Percentiles rank a stretch among this genome's conserved stretches.
phyloP scores from a whole-genome alignment of 1,140 invertebrate genomes.

The Drosophila neocordata region DNA sequence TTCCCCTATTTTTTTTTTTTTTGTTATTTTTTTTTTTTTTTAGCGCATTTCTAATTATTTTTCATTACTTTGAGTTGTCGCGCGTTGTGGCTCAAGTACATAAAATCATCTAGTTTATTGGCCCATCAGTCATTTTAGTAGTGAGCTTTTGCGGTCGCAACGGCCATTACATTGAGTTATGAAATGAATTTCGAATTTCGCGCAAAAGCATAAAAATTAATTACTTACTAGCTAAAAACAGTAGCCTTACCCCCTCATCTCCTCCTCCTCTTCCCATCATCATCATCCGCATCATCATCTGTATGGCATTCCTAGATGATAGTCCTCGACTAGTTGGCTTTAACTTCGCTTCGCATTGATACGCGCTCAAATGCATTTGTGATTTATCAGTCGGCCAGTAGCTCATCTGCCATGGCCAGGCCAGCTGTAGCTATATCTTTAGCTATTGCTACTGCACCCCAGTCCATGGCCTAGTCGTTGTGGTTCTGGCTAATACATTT shows the following conservation, averaged over 20 bases:
- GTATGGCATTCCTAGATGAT: constrained; percentile 3
- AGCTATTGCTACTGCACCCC: constrained; percentile 19
- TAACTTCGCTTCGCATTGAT: constrained; percentile 60
- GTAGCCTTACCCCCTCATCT: constrained; percentile 19
- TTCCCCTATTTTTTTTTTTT: too few species aligned
- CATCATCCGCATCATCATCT: too few species aligned
- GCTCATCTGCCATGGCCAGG: constrained; percentile 60
- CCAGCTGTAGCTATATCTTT: constrained; percentile 27
- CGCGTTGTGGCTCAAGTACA: constrained; percentile 56
- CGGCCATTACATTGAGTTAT: constrained; percentile 77
- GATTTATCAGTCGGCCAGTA: constrained; percentile 75
- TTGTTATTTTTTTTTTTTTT: too few species aligned
- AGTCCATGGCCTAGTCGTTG: constrained; percentile 28
- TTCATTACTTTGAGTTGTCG: constrained; percentile 76
- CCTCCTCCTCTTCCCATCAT: not conserved
- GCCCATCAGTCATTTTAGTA: constrained; percentile 71
- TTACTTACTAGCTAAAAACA: constrained; percentile 71
- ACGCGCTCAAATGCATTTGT: constrained; percentile 72
- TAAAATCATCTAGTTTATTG: constrained; percentile 81
- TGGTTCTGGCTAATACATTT: constrained; percentile 24
- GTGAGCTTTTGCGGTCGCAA: constrained; percentile 69
- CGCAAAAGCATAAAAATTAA: constrained; percentile 71
- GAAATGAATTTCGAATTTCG: constrained; percentile 81
- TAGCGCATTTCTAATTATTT: constrained; percentile 78
- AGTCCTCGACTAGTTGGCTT: not conserved